phyloP scores from a whole-genome alignment of 2,797 vertebrate species.

The Gorsachius magnificus region DNA sequence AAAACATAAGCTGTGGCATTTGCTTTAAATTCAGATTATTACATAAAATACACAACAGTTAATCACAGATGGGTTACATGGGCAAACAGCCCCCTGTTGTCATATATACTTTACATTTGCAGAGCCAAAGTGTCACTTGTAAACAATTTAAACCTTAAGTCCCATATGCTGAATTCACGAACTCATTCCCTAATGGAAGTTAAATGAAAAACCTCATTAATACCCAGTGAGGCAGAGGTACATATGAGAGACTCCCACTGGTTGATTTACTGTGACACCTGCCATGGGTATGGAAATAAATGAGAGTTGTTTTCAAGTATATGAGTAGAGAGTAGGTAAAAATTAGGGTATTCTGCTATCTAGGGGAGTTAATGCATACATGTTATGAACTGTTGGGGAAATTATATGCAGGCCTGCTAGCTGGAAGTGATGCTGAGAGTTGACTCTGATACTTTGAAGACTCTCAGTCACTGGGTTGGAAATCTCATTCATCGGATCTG shows the following conservation, averaged over 20 bases:
- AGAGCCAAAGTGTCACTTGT: background rate
- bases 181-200: slow-evolving; percentile 12
- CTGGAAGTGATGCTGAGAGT: background rate
- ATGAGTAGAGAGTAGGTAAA: background rate
- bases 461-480: background rate
- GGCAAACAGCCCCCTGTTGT: background rate
- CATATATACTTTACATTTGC: background rate
- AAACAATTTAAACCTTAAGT: slow-evolving; percentile 16
- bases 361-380: background rate
- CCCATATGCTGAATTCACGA: background rate
- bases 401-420: background rate
- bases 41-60: background rate
- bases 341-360: background rate
- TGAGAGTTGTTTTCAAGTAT: background rate
- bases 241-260: background rate
- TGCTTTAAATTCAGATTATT: slow-evolving; percentile 24
- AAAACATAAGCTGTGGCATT: background rate
- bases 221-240: background rate
- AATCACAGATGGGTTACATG: background rate
- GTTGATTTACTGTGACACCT: slow-evolving; percentile 49
- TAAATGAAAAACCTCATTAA: slow-evolving; percentile 47
- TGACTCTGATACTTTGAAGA: background rate
- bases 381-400: background rate
- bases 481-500: background rate
- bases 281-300: background rate